A percentile compares a stretch with the other conserved stretches of the same genome.
These are phyloP conservation scores for Tamandua tetradactyla DNA, from an alignment of 2,797 vertebrate genomes.

Conservation along the genomic window DNA sequence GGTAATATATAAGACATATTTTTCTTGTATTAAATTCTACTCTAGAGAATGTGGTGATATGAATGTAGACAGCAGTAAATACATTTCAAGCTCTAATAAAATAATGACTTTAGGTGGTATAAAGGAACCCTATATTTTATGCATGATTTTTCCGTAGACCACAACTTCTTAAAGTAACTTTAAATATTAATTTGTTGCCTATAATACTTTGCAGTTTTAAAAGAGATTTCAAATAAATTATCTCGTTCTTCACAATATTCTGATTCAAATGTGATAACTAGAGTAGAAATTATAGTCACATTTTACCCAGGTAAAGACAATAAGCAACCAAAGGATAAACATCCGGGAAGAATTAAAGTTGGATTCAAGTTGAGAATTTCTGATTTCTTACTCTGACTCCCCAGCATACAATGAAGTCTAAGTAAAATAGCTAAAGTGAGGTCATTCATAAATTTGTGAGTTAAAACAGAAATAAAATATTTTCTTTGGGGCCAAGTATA, in stretches of 20 bases:
- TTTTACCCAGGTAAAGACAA: slow-evolving; percentile 9
- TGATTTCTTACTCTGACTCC: slow-evolving; percentile 2
- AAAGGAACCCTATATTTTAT: no score
- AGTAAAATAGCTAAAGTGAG: background rate
- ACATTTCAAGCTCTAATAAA: background rate
- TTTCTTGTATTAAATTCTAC: slow-evolving; percentile 47
- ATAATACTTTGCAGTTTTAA: slow-evolving; percentile 7
- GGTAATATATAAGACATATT: slow-evolving; percentile 52
- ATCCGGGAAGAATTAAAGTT: background rate
- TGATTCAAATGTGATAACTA: background rate
- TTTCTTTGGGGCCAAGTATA: slow-evolving; percentile 12
- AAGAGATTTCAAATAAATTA: slow-evolving; percentile 38
- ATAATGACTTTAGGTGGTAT: background rate
- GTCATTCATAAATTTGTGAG: background rate
- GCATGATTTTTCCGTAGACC: no score
- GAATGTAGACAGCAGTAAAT: background rate
- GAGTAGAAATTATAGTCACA: background rate
- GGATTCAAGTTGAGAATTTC: background rate
- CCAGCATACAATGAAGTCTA: background rate
- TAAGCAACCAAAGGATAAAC: background rate
- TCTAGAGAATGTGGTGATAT: slow-evolving; percentile 12
- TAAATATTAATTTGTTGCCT: slow-evolving; percentile 16
- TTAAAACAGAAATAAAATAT: slow-evolving; percentile 1
- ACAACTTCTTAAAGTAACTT: background rate
- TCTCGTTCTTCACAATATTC: slow-evolving; percentile 2